Evolutionary conservation across 2,888 invertebrate genomes (phyloP).

Genomic region (Rhaphigaster nebulosa): DNA sequence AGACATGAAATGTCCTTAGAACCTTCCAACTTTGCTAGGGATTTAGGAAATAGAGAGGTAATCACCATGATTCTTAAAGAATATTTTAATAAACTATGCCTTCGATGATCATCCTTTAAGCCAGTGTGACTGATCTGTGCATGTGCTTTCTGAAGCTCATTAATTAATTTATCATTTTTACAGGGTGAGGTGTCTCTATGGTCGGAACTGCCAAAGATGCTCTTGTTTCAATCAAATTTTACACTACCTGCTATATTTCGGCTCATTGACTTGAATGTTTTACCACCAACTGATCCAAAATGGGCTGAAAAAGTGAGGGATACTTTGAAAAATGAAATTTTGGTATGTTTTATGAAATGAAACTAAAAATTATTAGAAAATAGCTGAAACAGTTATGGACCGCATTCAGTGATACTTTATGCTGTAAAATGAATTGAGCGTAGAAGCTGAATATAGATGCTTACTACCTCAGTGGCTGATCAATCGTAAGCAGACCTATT

Average conservation of each 20-base stretch:
- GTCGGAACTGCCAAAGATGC: slow-evolving; percentile 69
- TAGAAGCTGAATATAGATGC: neutral
- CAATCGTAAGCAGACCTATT: slow-evolving; percentile 10
- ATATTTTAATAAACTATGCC: neutral
- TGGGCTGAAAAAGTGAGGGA: slow-evolving; percentile 77
- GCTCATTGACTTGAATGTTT: slow-evolving; percentile 75
- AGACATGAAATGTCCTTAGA: slow-evolving; percentile 83
- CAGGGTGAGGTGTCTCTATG: slow-evolving; percentile 65
- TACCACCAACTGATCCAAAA: slow-evolving; percentile 76
- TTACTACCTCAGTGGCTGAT: neutral
- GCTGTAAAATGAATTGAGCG: neutral
- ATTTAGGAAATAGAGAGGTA: slow-evolving; percentile 77
- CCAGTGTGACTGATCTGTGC: too few species aligned
- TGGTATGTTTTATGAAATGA: slow-evolving; percentile 70
- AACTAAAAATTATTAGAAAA: neutral
- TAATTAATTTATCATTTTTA: neutral
- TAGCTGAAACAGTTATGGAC: neutral
- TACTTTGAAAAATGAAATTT: slow-evolving; percentile 74
- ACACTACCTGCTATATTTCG: slow-evolving; percentile 79
- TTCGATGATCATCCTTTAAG: too few species aligned
- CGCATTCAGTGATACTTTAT: neutral
- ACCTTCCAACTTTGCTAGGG: slow-evolving; percentile 72
- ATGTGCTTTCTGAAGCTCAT: too few species aligned
- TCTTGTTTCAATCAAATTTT: slow-evolving; percentile 75
- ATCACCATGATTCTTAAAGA: slow-evolving; percentile 65